Conservation (phyloP, 30 jellyfish, hydroid and myxozoan genomes). For the Phacellophora camtschatica region DNA sequence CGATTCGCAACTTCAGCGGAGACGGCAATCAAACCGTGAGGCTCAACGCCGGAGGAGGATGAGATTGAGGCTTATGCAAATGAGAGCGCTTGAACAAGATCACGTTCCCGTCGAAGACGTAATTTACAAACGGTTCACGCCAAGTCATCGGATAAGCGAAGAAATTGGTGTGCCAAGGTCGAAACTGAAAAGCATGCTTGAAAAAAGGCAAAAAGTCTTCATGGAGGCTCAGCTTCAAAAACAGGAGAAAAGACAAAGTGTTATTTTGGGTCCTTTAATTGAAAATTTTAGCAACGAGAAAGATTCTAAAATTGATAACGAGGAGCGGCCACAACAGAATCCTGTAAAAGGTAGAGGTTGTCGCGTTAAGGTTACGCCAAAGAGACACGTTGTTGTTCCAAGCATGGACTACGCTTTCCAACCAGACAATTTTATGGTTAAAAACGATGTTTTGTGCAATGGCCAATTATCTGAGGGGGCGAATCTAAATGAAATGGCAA, state of each 20-base stretch:
- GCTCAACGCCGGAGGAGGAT: constrained; percentile 96
- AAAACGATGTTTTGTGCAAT: background rate
- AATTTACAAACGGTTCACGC: constrained; percentile 45
- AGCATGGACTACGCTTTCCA: constrained; percentile 28
- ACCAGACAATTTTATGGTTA: background rate
- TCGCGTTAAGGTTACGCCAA: constrained; percentile 81
- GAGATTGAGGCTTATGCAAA: constrained; percentile 64
- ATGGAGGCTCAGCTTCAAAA: background rate
- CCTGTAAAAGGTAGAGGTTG: constrained; percentile 62
- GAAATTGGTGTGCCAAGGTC: constrained; percentile 14
- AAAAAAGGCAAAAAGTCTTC: background rate
- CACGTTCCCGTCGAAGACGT: constrained; percentile 38
- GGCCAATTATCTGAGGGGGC: no score
- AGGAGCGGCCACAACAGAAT: background rate
- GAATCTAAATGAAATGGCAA: no score
- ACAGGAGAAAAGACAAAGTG: constrained; percentile 15
- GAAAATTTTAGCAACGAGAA: constrained; percentile 10
- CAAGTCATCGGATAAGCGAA: constrained; percentile 18
- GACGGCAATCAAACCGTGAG: constrained; percentile 94
- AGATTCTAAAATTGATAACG: background rate
- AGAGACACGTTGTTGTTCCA: constrained; percentile 62
- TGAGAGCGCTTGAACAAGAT: constrained; percentile 43
- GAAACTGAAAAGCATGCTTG: constrained; percentile 33
- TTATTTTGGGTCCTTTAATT: constrained; percentile 20
- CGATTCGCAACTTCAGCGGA: constrained; percentile 81